These are phyloP conservation scores for Bolinopsis microptera DNA, from an alignment of 37 sponge, comb jelly and placozoan genomes.

Conservation along the genomic window DNA sequence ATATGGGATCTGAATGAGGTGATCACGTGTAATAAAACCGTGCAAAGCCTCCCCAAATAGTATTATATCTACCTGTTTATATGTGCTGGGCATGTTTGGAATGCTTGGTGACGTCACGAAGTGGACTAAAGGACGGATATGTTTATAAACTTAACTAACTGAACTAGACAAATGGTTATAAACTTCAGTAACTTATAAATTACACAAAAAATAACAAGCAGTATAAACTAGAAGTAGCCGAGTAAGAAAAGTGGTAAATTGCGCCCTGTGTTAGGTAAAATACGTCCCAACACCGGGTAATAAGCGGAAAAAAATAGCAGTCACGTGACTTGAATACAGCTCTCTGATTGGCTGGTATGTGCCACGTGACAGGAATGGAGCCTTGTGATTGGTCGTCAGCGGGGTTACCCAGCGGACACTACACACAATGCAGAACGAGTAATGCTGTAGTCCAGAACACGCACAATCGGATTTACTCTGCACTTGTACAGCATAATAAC, in stretches of 20 bases:
- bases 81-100: constrained; percentile 21
- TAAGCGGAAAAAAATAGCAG: background rate
- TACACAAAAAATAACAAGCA: no score
- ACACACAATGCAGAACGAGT: background rate
- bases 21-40: no score
- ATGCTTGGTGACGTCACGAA: no score
- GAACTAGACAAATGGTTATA: no score
- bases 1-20: no score
- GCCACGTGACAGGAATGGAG: background rate
- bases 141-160: no score
- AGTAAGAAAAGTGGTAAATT: no score
- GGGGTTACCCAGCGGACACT: background rate
- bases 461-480: background rate
- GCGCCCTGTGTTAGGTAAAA: no score
- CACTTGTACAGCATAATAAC: background rate
- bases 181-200: no score
- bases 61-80: constrained; percentile 15
- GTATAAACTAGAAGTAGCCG: no score
- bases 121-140: background rate
- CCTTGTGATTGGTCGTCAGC: background rate
- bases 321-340: background rate
- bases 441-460: background rate
- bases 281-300: no score
- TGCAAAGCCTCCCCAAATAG: no score
- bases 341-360: background rate